phyloP scores from a whole-genome alignment of 2,797 vertebrate genomes.

The Cebuella pygmaea region DNA sequence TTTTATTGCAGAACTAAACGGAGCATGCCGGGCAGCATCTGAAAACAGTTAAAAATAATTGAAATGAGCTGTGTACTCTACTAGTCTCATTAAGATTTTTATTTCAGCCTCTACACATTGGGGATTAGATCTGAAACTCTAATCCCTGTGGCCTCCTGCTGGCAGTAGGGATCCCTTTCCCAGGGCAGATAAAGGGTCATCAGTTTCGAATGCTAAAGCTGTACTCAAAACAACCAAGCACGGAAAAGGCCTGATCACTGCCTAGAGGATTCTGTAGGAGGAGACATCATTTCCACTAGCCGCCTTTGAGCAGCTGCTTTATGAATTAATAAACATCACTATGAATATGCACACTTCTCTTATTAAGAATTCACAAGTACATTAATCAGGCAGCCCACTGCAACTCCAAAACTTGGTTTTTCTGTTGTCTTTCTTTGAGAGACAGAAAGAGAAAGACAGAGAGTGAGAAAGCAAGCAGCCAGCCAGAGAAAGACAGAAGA shows the following conservation, averaged over 20 bases:
- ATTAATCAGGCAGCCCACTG: conserved; percentile 80
- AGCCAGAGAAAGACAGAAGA: not conserved
- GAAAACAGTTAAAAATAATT: conserved; percentile 87
- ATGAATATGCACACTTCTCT: conserved; percentile 81
- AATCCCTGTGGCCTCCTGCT: conserved; percentile 33
- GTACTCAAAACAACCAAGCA: not conserved
- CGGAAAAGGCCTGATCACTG: not conserved
- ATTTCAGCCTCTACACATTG: conserved; percentile 69
- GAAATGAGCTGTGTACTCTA: conserved; percentile 78
- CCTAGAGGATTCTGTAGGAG: conserved; percentile 63
- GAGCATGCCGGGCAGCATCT: conserved; percentile 84
- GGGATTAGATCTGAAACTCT: conserved; percentile 42
- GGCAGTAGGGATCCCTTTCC: conserved; percentile 43
- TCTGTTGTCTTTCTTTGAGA: conserved; percentile 64
- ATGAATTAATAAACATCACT: conserved; percentile 86
- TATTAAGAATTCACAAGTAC: conserved; percentile 81
- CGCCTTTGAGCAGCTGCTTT: conserved; percentile 81
- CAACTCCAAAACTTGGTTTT: conserved; percentile 74
- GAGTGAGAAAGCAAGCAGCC: not conserved
- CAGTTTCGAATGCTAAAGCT: not conserved
- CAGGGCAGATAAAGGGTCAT: not conserved
- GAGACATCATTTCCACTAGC: conserved; percentile 59
- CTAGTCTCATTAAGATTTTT: conserved; percentile 79
- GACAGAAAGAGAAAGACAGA: not conserved
- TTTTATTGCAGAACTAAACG: conserved; percentile 86